Evolutionary conservation across 2,888 invertebrate species (phyloP), one percentile per base, ranked within the genome.

Genomic region (Scaptomyza reducta): DNA sequence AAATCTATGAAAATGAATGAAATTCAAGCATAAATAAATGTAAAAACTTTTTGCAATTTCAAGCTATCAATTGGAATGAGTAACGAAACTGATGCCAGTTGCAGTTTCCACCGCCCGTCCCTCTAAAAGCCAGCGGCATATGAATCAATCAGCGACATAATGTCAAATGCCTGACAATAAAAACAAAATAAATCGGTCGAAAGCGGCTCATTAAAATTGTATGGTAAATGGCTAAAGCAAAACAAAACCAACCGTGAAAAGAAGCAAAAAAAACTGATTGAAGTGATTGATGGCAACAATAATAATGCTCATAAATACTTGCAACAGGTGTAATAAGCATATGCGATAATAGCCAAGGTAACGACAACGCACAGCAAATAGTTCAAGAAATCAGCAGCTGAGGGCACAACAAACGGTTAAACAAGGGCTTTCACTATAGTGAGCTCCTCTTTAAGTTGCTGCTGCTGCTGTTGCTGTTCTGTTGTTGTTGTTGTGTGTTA

Each of bases 111-210:
- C 14, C 1, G 14, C 35, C 18, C 11, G 9, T 4, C 25, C 13
- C 31, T 7, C 31, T 10, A 22, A 31, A 56, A 66, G 59, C 50
- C 40, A 47, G 55, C 56, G 55, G 38, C 74, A 61, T 67, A 81
- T 79, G 62, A 66, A 80, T 80, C 79, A 79, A 70, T 77, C 80
- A 74, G 62, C 50, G 44, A 25, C 60, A 76, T 76, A 54, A 76
- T 64, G 71, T 74, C 67, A 61, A 71, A 70, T 64, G 77, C 57
- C 74, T 61, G 64, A 51, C 56, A 59, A 58, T 29, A 56, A 61
- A 54, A 46, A 22, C 45, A 54, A 33, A 33, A 59, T 60, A 49
- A 62, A 63, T 50, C 70, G 22, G 27, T 56, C 51, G 49, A 50
- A 62, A 59, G 54, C 25, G 13, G 59, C 64, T 81, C 78, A 81